Evolutionary conservation across 2,888 invertebrate species (phyloP).

Genomic region (Seira musarum): DNA sequence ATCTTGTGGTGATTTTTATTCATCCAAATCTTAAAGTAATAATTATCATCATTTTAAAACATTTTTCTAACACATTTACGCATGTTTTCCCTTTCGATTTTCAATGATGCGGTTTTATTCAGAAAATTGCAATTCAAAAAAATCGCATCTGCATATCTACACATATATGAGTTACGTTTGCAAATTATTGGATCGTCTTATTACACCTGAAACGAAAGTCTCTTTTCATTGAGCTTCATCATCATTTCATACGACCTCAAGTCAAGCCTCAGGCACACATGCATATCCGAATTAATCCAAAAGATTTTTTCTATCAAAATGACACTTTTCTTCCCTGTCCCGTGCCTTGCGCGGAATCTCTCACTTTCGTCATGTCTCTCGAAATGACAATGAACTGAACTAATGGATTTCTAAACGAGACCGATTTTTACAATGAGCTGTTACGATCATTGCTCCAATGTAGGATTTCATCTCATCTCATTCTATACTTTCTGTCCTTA

Average conservation of each 20-base stretch:
- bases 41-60: too few relatives aligned
- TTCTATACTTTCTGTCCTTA: background rate
- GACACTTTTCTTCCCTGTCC: conserved; percentile 27
- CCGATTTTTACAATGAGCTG: background rate
- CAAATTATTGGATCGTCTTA: too few relatives aligned
- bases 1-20: too few relatives aligned
- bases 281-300: conserved; percentile 15
- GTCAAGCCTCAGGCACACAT: conserved; percentile 24
- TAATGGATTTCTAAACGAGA: conserved; percentile 18
- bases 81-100: background rate
- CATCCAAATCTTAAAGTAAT: too few relatives aligned
- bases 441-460: conserved; percentile 1
- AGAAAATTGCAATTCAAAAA: background rate
- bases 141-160: too few relatives aligned
- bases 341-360: background rate
- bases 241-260: conserved; percentile 17
- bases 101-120: background rate
- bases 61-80: conserved; percentile 1
- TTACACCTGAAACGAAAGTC: too few relatives aligned
- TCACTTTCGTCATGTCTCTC: too few relatives aligned
- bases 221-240: conserved; percentile 1
- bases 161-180: too few relatives aligned
- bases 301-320: conserved; percentile 6
- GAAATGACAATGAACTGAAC: conserved; percentile 6
- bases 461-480: background rate